These are phyloP conservation scores for Fundulus diaphanus DNA, from an alignment of 2,797 vertebrate genomes.

Conservation along the genomic window DNA sequence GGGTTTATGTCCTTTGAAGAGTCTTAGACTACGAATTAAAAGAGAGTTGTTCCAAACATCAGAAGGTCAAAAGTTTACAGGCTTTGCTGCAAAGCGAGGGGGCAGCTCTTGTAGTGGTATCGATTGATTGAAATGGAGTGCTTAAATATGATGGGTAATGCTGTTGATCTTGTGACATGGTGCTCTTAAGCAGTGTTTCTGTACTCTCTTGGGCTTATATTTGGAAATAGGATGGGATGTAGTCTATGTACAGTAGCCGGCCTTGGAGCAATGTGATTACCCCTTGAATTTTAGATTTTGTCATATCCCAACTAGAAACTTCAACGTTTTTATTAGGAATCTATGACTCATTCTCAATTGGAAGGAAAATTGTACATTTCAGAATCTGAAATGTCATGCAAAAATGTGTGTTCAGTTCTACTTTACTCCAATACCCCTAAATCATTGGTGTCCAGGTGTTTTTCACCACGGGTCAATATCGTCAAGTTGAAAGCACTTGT, in stretches of 20 bases:
- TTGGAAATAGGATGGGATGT: not conserved
- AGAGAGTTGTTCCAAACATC: slow-evolving; percentile 42
- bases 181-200: not conserved
- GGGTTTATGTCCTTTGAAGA: slow-evolving; percentile 48
- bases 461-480: too few relatives aligned
- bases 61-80: slow-evolving; percentile 48
- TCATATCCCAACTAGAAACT: too few relatives aligned
- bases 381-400: too few relatives aligned
- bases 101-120: slow-evolving; percentile 5
- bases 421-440: too few relatives aligned
- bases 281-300: too few relatives aligned
- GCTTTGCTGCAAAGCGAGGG: slow-evolving; percentile 38
- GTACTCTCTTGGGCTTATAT: not conserved
- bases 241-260: slow-evolving; percentile 2
- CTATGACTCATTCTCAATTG: not conserved
- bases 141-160: slow-evolving; percentile 13
- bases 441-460: too few relatives aligned
- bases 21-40: slow-evolving; percentile 58
- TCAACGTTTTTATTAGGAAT: not conserved
- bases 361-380: not conserved
- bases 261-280: not conserved
- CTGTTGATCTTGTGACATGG: not conserved
- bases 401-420: too few relatives aligned
- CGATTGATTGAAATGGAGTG: not conserved
- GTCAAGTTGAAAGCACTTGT: not conserved